These are phyloP conservation scores for Dugesia japonica DNA, from an alignment of 2,888 invertebrate genomes.

Conservation along the genomic window DNA sequence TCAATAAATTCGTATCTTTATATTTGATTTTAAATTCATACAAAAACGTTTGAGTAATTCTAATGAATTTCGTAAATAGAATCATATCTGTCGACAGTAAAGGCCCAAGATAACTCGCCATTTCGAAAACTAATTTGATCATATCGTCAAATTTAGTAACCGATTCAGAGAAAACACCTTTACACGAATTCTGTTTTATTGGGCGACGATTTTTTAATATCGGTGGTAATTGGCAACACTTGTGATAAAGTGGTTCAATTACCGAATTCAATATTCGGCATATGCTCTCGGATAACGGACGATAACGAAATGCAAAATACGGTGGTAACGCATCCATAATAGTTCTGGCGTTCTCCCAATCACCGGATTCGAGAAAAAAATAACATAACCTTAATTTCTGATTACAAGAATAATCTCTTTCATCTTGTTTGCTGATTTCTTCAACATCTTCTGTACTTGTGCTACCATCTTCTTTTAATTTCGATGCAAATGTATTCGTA, in stretches of 20 bases:
- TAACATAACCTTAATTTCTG: slow-evolving; percentile 84
- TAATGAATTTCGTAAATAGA: slow-evolving; percentile 67
- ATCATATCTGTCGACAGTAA: slow-evolving; percentile 69
- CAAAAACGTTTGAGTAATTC: slow-evolving; percentile 51
- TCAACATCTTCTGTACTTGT: neutral
- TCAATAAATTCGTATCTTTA: neutral
- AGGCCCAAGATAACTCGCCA: slow-evolving; percentile 69
- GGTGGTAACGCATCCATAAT: slow-evolving; percentile 66
- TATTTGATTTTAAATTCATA: slow-evolving; percentile 40
- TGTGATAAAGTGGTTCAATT: slow-evolving; percentile 69
- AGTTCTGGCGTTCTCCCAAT: slow-evolving; percentile 69
- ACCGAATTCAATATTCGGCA: slow-evolving; percentile 65
- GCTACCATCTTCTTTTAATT: slow-evolving; percentile 10
- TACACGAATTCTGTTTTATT: neutral
- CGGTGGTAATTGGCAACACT: slow-evolving; percentile 47
- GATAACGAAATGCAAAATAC: slow-evolving; percentile 61
- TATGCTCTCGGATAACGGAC: slow-evolving; percentile 62
- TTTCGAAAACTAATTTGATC: slow-evolving; percentile 55
- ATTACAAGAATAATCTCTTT: slow-evolving; percentile 51
- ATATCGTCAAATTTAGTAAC: slow-evolving; percentile 30
- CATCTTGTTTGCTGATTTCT: neutral
- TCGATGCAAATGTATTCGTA: neutral
- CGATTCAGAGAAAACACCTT: neutral
- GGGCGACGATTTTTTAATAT: neutral
- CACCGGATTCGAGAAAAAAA: slow-evolving; percentile 68